Percentiles rank a stretch among this genome's conserved stretches.
phyloP scores from a whole-genome alignment of 2,797 vertebrate genomes.

The Falco biarmicus region DNA sequence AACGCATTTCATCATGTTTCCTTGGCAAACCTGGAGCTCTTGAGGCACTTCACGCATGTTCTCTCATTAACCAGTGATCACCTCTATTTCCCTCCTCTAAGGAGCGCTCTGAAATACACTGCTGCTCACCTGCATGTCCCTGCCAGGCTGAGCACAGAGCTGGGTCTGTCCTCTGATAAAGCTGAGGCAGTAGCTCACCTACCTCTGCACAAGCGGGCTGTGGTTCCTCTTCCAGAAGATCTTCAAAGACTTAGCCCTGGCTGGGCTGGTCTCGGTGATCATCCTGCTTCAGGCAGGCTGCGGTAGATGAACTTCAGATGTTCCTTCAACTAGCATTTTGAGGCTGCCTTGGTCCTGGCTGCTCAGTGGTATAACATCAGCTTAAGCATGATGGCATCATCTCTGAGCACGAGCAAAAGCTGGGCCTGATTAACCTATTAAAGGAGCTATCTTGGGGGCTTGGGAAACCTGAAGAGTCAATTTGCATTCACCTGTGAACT shows the following conservation, averaged over 20 bases:
- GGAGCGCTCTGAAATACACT: not conserved
- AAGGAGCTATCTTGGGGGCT: not conserved
- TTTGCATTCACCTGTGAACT: not conserved
- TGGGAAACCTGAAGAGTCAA: rapidly evolving
- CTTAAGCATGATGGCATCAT: not conserved
- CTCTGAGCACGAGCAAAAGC: not conserved
- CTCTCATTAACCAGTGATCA: not conserved
- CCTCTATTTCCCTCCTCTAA: not conserved
- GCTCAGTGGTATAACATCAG: not conserved
- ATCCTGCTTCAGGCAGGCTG: not conserved
- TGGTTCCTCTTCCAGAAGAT: not conserved
- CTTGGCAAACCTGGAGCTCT: not conserved
- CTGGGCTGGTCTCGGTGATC: not conserved
- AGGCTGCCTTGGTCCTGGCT: not conserved
- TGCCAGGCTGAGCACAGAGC: not conserved
- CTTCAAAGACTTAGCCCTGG: not conserved
- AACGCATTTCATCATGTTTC: not conserved
- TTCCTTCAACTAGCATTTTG: not conserved
- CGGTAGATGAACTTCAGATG: not conserved
- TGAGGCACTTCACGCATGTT: not conserved
- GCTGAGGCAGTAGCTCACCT: not conserved
- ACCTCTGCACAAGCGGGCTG: not conserved
- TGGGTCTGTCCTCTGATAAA: not conserved
- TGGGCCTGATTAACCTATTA: not conserved
- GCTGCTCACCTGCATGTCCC: not conserved